Evolutionary conservation across 2,113 vertebrate species (phyloP).

Genomic region (Paraplagusia blochii): DNA sequence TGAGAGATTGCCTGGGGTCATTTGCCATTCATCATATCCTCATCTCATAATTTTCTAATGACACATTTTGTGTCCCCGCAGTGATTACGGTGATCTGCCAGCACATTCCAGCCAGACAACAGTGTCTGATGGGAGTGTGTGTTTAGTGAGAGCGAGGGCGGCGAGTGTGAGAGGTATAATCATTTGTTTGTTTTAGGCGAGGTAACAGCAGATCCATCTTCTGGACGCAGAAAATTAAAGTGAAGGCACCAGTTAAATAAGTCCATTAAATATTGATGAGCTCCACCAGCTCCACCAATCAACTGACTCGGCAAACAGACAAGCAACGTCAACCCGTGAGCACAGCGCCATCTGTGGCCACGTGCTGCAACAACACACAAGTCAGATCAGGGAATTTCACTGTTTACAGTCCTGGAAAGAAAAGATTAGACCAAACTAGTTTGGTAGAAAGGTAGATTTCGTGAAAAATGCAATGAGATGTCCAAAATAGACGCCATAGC

Average conservation of each 20-base stretch:
- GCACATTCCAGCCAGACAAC: background rate
- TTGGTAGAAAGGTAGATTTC: too few species aligned
- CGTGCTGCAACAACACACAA: too few species aligned
- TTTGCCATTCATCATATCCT: background rate
- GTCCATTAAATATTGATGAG: slow-evolving; percentile 44
- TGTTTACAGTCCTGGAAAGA: background rate
- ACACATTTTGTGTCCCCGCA: background rate
- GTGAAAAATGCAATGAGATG: too few species aligned
- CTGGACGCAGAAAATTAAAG: slow-evolving; percentile 26
- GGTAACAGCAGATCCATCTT: slow-evolving; percentile 25
- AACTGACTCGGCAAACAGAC: slow-evolving; percentile 16
- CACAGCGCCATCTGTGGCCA: too few species aligned
- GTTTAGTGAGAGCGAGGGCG: background rate
- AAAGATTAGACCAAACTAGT: too few species aligned
- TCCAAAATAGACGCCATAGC: too few species aligned
- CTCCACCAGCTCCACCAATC: slow-evolving; percentile 35
- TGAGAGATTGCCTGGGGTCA: background rate
- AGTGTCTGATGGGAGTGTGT: background rate
- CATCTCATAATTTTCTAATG: background rate
- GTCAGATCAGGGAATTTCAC: background rate
- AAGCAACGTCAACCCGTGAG: background rate
- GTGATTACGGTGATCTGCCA: background rate
- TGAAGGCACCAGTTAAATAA: slow-evolving; percentile 40
- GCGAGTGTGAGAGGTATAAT: slow-evolving; percentile 5
- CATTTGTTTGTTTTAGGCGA: slow-evolving; percentile 29